Conservation (phyloP, 2,113 vertebrate species). For the Nerophis ophidion region DNA sequence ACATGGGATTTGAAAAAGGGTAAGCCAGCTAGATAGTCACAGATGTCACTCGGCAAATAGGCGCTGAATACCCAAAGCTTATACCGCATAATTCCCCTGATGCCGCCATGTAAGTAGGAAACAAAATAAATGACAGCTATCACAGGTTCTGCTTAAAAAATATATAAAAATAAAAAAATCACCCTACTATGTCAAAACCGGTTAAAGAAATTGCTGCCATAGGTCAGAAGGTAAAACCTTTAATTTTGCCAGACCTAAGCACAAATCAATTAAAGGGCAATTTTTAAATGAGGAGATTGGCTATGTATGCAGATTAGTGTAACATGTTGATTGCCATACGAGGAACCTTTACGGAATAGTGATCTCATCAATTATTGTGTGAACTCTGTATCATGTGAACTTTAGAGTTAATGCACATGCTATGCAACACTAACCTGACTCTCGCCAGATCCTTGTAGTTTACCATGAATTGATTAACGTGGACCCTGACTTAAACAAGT, state of each 20-base stretch:
- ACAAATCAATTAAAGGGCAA: neutral
- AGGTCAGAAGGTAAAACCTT: no score
- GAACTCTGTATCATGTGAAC: no score
- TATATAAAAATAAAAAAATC: neutral
- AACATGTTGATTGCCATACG: no score
- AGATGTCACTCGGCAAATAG: slow-evolving; percentile 50
- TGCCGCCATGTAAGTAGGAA: slow-evolving; percentile 25
- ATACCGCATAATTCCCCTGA: slow-evolving; percentile 38
- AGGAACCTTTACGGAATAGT: no score
- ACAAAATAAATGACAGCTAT: slow-evolving; percentile 36
- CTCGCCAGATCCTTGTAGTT: no score
- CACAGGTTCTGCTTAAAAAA: slow-evolving; percentile 13
- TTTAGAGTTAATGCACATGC: no score
- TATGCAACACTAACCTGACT: no score
- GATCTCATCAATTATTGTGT: no score
- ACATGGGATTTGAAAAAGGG: slow-evolving; percentile 67
- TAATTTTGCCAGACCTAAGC: neutral
- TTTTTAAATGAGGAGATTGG: no score
- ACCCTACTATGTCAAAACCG: neutral
- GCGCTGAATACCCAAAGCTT: slow-evolving; percentile 49
- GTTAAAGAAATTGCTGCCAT: neutral
- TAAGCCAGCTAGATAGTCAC: slow-evolving; percentile 68
- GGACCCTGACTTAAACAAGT: no score
- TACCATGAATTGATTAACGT: no score
- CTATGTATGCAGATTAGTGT: no score